Conservation (phyloP, 2,113 vertebrate species). For the Echinops telfairi region DNA sequence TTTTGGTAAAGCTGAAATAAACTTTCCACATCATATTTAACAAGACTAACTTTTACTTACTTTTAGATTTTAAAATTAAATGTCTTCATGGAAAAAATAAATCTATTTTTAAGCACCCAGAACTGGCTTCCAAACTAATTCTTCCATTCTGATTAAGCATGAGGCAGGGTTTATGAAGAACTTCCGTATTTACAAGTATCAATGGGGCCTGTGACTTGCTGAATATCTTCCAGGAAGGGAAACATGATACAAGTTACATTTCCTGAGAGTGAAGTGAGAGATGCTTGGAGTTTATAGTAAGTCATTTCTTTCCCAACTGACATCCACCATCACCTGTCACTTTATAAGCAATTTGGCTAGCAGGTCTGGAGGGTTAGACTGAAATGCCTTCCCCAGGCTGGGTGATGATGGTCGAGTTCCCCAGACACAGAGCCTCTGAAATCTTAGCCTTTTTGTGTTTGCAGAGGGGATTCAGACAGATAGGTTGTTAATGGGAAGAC, state of each 20-base stretch:
- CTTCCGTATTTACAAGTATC: conserved; percentile 92
- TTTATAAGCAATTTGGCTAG: conserved; percentile 89
- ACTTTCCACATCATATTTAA: conserved; percentile 86
- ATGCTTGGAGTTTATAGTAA: conserved; percentile 91
- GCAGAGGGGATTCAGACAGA: conserved; percentile 83
- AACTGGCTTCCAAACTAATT: conserved; percentile 86
- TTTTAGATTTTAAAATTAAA: conserved; percentile 87
- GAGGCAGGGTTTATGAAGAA: conserved; percentile 86
- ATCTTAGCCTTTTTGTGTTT: conserved; percentile 83
- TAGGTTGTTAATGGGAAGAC: conserved; percentile 80
- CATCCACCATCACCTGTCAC: conserved; percentile 95
- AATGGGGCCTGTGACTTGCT: conserved; percentile 89
- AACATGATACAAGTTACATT: conserved; percentile 91
- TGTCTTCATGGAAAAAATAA: conserved; percentile 85
- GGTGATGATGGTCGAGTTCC: conserved; percentile 82
- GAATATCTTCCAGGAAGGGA: conserved; percentile 92
- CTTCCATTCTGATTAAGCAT: conserved; percentile 88
- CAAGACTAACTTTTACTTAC: conserved; percentile 85
- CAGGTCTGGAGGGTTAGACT: conserved; percentile 86
- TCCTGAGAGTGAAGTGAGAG: conserved; percentile 94
- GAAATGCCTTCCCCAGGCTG: conserved; percentile 83
- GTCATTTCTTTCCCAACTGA: conserved; percentile 94
- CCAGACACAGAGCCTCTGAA: conserved; percentile 79
- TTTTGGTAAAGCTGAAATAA: conserved; percentile 84
- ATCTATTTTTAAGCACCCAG: conserved; percentile 88